Evolutionary conservation across 2,888 invertebrate species (phyloP).

Genomic region (Melikaiella ostensackeni): DNA sequence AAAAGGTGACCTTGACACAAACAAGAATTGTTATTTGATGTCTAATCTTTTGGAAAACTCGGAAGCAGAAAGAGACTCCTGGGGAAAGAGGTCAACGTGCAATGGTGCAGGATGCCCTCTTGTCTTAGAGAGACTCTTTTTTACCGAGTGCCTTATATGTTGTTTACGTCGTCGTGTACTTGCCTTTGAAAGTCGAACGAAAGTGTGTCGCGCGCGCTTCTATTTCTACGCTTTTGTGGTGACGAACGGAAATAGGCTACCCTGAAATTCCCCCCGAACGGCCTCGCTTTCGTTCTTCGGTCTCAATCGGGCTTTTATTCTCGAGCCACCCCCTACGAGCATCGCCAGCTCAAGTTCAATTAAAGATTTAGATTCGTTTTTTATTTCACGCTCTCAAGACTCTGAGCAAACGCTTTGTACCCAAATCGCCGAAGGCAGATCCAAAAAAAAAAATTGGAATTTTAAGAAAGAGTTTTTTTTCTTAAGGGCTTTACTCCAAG

Average conservation of each 20-base stretch:
- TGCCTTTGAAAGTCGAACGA: slow-evolving; percentile 36
- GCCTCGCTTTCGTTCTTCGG: slow-evolving; percentile 47
- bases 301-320: slow-evolving; percentile 33
- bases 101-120: slow-evolving; percentile 41
- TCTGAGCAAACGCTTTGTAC: background rate
- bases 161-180: slow-evolving; percentile 34
- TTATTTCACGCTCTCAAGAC: background rate
- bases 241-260: slow-evolving; percentile 66
- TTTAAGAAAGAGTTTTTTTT: no score
- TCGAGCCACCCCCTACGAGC: slow-evolving; percentile 15
- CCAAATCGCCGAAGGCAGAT: background rate
- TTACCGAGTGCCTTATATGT: slow-evolving; percentile 5
- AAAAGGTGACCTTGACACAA: slow-evolving; percentile 11
- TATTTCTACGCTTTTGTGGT: slow-evolving; percentile 63
- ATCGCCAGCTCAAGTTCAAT: background rate
- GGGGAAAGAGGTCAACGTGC: slow-evolving; percentile 44
- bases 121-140: background rate
- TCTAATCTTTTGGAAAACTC: background rate
- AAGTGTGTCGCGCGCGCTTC: slow-evolving; percentile 53
- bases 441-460: background rate
- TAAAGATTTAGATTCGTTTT: slow-evolving; percentile 3
- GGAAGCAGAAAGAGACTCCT: background rate
- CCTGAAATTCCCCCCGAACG: slow-evolving; percentile 62
- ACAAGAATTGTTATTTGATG: slow-evolving; percentile 14
- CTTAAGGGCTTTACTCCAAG: no score